These are phyloP conservation scores for Nothocercus julius DNA, from an alignment of 2,113 vertebrate genomes.

Conservation along the genomic window DNA sequence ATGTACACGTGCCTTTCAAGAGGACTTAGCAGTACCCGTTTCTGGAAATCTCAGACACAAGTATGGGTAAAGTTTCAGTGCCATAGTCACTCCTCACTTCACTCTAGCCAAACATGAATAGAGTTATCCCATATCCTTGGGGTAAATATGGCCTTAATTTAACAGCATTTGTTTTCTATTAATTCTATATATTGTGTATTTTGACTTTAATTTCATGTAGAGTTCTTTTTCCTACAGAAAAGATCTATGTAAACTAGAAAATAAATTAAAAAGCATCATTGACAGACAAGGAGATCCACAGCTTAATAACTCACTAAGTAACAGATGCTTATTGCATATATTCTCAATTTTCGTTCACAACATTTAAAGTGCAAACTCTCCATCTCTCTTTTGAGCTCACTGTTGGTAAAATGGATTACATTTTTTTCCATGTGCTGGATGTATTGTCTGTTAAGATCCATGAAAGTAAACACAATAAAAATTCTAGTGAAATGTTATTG, in stretches of 20 bases:
- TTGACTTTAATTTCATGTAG: slow-evolving; percentile 12
- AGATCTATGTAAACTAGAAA: slow-evolving; percentile 27
- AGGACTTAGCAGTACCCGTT: background rate
- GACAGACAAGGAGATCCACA: slow-evolving; percentile 34
- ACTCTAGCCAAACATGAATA: background rate
- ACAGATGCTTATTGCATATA: slow-evolving; percentile 47
- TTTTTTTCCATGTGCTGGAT: background rate
- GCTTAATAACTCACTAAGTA: slow-evolving; percentile 66
- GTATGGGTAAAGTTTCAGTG: background rate
- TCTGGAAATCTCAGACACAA: background rate
- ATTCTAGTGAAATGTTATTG: background rate
- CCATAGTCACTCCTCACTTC: background rate
- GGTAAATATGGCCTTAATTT: background rate
- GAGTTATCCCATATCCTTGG: background rate
- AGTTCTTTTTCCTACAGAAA: slow-evolving; percentile 30
- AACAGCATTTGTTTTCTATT: slow-evolving; percentile 2
- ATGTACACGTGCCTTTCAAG: background rate
- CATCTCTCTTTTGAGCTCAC: slow-evolving; percentile 36
- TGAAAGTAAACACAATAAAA: slow-evolving; percentile 56
- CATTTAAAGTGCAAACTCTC: slow-evolving; percentile 1
- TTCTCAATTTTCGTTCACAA: slow-evolving; percentile 56
- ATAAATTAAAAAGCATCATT: slow-evolving; percentile 49
- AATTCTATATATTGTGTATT: slow-evolving; percentile 31
- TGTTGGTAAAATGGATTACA: background rate
- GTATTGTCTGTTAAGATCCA: slow-evolving; percentile 14